Percentiles rank a stretch among this genome's conserved stretches.
Evolutionary conservation across 2,113 vertebrate species (phyloP).

Genomic region (Egretta garzetta): DNA sequence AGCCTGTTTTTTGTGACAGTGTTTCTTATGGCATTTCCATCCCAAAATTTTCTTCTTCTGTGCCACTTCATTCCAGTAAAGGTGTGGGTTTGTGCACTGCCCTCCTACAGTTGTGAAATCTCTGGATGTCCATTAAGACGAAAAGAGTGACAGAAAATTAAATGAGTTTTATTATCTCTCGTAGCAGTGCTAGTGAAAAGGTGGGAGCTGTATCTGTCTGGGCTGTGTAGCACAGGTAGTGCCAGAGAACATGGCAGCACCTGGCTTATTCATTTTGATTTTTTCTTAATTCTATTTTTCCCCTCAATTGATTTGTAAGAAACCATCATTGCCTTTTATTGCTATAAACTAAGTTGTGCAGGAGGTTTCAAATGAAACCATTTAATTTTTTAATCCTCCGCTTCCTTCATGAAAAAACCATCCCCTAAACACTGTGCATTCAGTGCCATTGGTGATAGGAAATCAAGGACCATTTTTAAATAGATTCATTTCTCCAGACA

Average conservation of each 20-base stretch:
- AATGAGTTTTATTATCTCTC: neutral
- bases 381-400: constrained; percentile 3
- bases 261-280: neutral
- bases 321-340: neutral
- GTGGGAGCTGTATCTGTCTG: neutral
- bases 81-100: neutral
- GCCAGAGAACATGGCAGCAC: neutral
- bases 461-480: neutral
- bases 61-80: neutral
- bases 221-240: neutral
- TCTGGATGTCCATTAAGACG: neutral
- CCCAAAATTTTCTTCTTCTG: neutral
- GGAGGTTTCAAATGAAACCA: constrained; percentile 23
- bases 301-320: neutral
- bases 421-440: neutral
- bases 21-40: neutral
- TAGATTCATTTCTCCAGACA: neutral
- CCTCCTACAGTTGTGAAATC: neutral
- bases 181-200: neutral
- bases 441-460: neutral
- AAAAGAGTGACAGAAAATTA: neutral
- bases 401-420: neutral
- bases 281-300: neutral
- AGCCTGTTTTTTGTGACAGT: neutral
- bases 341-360: neutral